phyloP scores from a whole-genome alignment of 2,113 vertebrate species.

The Pachyramphus minor region DNA sequence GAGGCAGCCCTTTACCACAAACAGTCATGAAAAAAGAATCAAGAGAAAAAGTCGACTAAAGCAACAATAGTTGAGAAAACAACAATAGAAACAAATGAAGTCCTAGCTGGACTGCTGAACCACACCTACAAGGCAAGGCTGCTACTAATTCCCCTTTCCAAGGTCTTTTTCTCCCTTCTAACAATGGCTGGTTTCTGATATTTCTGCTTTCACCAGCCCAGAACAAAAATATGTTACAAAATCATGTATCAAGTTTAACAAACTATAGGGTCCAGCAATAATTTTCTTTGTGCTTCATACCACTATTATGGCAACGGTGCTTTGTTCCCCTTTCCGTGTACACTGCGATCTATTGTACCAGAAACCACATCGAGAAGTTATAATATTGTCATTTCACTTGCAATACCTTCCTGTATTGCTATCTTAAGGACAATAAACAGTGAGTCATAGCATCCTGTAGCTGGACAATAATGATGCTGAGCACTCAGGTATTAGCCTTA shows the following conservation, averaged over 20 bases:
- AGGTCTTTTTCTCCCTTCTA: background rate
- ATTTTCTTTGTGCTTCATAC: conserved; percentile 10
- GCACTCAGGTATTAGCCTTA: background rate
- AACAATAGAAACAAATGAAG: conserved; percentile 39
- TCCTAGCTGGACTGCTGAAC: conserved; percentile 7
- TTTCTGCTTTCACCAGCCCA: background rate
- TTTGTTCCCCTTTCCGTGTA: background rate
- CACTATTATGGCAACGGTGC: background rate
- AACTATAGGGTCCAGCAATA: background rate
- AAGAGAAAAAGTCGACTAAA: background rate
- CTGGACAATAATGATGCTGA: background rate
- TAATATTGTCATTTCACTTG: background rate
- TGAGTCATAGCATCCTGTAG: background rate
- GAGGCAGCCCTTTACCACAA: background rate
- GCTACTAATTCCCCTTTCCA: background rate
- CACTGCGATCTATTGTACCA: background rate
- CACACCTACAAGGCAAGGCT: conserved; percentile 21
- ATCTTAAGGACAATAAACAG: background rate
- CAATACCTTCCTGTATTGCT: background rate
- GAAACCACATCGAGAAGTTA: background rate
- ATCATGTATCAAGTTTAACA: background rate
- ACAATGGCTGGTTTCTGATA: background rate
- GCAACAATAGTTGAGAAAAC: background rate
- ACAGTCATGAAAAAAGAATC: background rate
- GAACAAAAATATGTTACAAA: background rate